phyloP scores from a whole-genome alignment of 2,888 invertebrate genomes.

The Mythimna vitellina region DNA sequence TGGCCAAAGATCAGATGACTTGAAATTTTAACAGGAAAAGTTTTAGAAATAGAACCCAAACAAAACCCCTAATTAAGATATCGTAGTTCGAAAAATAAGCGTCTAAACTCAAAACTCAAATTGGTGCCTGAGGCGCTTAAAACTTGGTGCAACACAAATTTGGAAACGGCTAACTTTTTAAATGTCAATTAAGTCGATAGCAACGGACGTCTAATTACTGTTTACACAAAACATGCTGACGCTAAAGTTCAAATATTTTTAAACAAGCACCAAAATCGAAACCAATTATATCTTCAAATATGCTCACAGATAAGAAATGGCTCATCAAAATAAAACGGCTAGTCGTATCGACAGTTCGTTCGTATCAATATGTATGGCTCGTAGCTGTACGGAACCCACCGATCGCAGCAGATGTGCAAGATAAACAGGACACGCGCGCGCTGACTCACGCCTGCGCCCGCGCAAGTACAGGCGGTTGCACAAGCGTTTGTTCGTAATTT shows the following conservation, averaged over 20 bases:
- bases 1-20: not conserved
- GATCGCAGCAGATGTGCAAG: conserved; percentile 76
- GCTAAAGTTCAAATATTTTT: conserved; percentile 27
- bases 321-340: conserved; percentile 1
- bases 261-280: not conserved
- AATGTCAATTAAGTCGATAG: conserved; percentile 17
- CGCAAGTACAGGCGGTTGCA: conserved; percentile 70
- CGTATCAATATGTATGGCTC: conserved; percentile 57
- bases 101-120: conserved; percentile 7
- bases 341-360: conserved; percentile 18
- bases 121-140: conserved; percentile 13
- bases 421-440: conserved; percentile 77
- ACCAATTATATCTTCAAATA: conserved; percentile 6
- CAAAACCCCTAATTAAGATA: not conserved
- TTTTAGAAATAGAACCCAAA: conserved; percentile 6
- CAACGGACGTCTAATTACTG: not conserved
- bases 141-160: conserved; percentile 24
- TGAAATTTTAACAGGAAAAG: not conserved
- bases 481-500: conserved; percentile 54
- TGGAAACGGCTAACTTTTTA: conserved; percentile 4
- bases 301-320: not conserved
- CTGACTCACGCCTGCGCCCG: conserved; percentile 78
- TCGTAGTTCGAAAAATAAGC: conserved; percentile 2
- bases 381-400: conserved; percentile 63
- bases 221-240: conserved; percentile 12